phyloP scores from a whole-genome alignment of 2,797 vertebrate species.

The Kryptopterus vitreolus region DNA sequence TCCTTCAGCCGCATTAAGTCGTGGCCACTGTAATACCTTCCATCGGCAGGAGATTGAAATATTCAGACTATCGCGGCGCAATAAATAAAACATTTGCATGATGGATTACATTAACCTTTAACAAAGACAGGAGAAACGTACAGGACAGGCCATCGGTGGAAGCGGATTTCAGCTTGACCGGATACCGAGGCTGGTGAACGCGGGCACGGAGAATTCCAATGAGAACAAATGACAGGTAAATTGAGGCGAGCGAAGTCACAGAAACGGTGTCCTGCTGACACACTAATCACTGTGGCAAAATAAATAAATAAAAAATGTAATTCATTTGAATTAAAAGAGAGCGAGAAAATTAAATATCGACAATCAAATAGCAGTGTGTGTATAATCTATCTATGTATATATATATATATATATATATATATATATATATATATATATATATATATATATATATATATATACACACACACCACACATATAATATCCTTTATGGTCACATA shows the following conservation, averaged over 20 bases:
- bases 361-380: constrained; percentile 24
- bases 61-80: constrained; percentile 58
- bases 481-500: no score
- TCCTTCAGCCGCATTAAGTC: constrained; percentile 64
- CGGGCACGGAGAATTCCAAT: constrained; percentile 40
- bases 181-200: background rate
- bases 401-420: no score
- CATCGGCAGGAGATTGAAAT: constrained; percentile 62
- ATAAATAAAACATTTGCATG: constrained; percentile 66
- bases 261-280: constrained; percentile 53
- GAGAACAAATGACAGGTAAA: constrained; percentile 49
- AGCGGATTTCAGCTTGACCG: constrained; percentile 7
- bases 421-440: no score
- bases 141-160: constrained; percentile 14
- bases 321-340: constrained; percentile 39
- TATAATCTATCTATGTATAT: no score
- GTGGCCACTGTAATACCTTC: constrained; percentile 54
- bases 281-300: constrained; percentile 46
- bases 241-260: constrained; percentile 46
- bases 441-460: no score
- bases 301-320: constrained; percentile 17
- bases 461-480: no score
- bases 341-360: constrained; percentile 7
- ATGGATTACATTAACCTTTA: constrained; percentile 68
- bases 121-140: constrained; percentile 54